phyloP scores from a whole-genome alignment of 2,797 vertebrate species.

The Fratercula arctica region DNA sequence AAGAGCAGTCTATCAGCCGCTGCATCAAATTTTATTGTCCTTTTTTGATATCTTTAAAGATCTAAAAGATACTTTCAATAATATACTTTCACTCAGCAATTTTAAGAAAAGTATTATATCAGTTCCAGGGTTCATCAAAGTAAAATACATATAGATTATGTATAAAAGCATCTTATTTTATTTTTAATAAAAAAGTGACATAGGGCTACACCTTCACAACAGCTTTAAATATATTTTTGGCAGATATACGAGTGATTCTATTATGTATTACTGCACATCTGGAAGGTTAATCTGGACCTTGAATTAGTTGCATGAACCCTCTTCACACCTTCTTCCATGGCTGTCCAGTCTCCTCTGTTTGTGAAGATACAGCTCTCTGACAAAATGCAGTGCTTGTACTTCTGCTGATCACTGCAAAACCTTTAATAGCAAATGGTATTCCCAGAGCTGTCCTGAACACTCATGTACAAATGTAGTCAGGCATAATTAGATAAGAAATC shows the following conservation, averaged over 20 bases:
- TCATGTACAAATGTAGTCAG: background rate
- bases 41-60: background rate
- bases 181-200: background rate
- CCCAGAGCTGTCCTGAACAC: background rate
- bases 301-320: background rate
- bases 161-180: background rate
- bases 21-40: background rate
- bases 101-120: background rate
- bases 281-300: background rate
- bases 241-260: background rate
- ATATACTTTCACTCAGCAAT: background rate
- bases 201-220: background rate
- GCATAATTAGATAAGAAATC: background rate
- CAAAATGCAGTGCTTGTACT: background rate
- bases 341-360: background rate
- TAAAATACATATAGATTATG: background rate
- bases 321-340: accelerated
- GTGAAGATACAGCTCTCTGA: background rate
- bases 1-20: background rate
- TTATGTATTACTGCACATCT: background rate
- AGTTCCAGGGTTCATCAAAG: background rate
- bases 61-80: background rate
- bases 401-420: background rate
- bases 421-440: conserved; percentile 4
- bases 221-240: background rate